Evolutionary conservation across 2,113 vertebrate genomes (phyloP), one percentile per base, ranked within the genome.

Genomic region (Cephalopterus ornatus): DNA sequence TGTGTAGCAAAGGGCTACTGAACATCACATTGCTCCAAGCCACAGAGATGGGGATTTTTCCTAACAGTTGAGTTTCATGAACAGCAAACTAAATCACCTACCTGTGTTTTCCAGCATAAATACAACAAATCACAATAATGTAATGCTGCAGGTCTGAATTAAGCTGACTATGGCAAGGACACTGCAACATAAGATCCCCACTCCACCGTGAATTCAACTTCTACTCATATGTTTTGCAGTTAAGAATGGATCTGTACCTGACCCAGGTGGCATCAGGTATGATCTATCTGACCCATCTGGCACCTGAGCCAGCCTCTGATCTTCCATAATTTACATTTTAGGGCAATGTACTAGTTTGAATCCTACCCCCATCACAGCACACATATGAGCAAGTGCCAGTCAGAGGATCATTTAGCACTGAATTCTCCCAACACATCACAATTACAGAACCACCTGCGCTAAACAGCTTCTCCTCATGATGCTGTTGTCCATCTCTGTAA

Each of bases 331-430:
- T 95, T 68, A 80, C 49, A 75, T 44, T 88, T 89, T 47, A 92
- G 76, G 27, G 10, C 33, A 68, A 61, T 20, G 32, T 21, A 65
- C 74, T 73, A 7, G 92, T 89, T 55, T 80, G 78, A 58, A 66
- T 85, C 71, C 88, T 84, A 65, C 56, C 50, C 39, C 89, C 52
- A 32, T 3, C 78, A 30, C 12, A 85, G 75, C 50, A 14, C 86
- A n/a, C 58, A 39, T 82, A 39, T 74, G 79, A 96, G 75, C 76
- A 94, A 84, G 63, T 58, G 47, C 73, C 88, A 82, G 55, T 72
- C 76, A 93, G 86, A 95, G 49, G 81, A 79, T 74, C 83, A 92
- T 95, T 96, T 91, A 96, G 93, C 92, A 95, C 63, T 63, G 72
- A 89, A 92, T 93, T 97, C 87, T 85, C 56, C 65, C 84, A 84